These are phyloP conservation scores for Parazoanthus darwini DNA, from an alignment of 92 coral and sea anemone species.

Conservation along the genomic window DNA sequence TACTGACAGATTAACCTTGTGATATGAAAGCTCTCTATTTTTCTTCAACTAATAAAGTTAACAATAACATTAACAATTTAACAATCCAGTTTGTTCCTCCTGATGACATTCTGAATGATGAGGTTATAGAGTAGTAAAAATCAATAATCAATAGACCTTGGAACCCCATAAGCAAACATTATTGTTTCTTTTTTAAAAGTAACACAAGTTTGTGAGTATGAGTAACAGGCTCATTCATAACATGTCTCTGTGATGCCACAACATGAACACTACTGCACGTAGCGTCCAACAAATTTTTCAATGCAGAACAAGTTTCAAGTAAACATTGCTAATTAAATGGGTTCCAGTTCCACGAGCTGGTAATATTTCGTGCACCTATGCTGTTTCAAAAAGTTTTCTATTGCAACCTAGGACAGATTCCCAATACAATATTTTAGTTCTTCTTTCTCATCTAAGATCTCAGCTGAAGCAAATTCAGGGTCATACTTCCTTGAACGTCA, in stretches of 20 bases:
- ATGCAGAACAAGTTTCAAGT: not conserved
- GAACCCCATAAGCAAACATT: not conserved
- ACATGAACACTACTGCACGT: not conserved
- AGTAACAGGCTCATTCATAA: conserved; percentile 1
- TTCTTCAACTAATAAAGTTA: conserved; percentile 15
- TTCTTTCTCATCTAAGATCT: too few species aligned
- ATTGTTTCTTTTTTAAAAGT: conserved; percentile 1
- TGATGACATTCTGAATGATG: not conserved
- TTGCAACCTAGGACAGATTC: conserved; percentile 41
- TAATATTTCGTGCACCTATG: conserved; percentile 38
- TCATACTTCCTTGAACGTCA: too few species aligned
- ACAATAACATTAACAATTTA: not conserved
- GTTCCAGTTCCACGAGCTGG: not conserved
- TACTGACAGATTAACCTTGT: conserved; percentile 15
- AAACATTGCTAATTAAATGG: not conserved
- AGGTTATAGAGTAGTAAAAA: not conserved
- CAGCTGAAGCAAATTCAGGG: too few species aligned
- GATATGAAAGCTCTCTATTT: conserved; percentile 22
- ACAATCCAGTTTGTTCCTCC: not conserved
- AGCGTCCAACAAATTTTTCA: too few species aligned
- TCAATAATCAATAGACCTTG: conserved; percentile 10
- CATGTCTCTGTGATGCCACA: not conserved
- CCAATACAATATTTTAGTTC: too few species aligned
- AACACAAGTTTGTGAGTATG: conserved; percentile 1
- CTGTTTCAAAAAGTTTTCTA: conserved; percentile 37